These are phyloP conservation scores for Thinocorus orbignyianus DNA, from an alignment of 2,113 vertebrate genomes.

Conservation along the genomic window DNA sequence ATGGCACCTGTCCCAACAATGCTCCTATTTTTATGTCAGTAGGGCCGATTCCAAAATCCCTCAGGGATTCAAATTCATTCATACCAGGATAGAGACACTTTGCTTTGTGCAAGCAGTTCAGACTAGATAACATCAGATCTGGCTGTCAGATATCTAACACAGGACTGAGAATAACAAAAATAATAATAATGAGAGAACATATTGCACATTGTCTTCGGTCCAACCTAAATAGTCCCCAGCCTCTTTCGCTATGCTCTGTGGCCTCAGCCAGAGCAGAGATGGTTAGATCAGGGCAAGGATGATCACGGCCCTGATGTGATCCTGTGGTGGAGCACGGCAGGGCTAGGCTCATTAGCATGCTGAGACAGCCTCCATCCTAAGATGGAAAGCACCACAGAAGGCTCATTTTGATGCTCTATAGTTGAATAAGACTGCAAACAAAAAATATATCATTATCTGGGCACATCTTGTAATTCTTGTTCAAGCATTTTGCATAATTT, in stretches of 20 bases:
- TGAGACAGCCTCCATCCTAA: not conserved
- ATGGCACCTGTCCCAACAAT: not conserved
- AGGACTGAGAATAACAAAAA: not conserved
- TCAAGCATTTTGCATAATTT: slow-evolving; percentile 46
- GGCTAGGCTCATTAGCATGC: not conserved
- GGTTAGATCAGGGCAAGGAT: not conserved
- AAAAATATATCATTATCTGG: slow-evolving; percentile 50
- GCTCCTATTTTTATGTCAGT: not conserved
- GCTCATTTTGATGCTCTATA: not conserved
- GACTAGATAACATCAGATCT: not conserved
- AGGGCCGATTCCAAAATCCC: not conserved
- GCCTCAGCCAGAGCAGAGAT: not conserved
- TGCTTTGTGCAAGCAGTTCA: not conserved
- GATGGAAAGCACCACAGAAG: slow-evolving; percentile 24
- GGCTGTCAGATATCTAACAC: not conserved
- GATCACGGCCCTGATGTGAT: not conserved
- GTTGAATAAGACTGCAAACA: slow-evolving; percentile 11
- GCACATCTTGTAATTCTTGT: slow-evolving; percentile 46
- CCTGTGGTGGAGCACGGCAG: not conserved
- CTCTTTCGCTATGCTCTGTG: not conserved
- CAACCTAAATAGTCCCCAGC: not conserved
- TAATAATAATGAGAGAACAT: not conserved
- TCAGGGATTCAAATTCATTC: not conserved
- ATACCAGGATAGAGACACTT: not conserved
- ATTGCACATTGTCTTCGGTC: not conserved